Evolutionary conservation across 2,797 vertebrate genomes (phyloP), one percentile per base, ranked within the genome.

Genomic region (Hapalemur alaotrensis): DNA sequence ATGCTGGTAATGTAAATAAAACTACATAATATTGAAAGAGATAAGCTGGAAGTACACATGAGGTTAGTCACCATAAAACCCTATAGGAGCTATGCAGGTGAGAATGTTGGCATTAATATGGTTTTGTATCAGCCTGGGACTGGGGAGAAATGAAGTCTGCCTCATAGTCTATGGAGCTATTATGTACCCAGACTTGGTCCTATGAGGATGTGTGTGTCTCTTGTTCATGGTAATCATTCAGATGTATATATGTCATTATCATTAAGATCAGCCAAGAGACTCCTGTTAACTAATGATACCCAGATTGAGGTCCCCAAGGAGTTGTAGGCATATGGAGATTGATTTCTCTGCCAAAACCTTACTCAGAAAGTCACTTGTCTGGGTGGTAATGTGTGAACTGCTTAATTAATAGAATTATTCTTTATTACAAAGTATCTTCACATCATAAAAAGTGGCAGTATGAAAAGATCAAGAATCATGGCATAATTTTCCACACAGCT

Each of bases 261-360:
- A 85, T 89, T 89, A 87, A 63, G 38, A 76, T 84, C 43, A 95
- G 75, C 83, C 79, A 88, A 61, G 76, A 95, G 72, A 54, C 80
- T 90, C 89, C 86, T 76, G 41, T 35, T 81, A 54, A 76, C 84
- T 95, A 91, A 75, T 76, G 48, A 91, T 75, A n/a, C 85, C 89
- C 30, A 25, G 59, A 78, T n/a, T 89, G 73, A 48, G 32, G 87
- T 92, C 93, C 83, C 78, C 0, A 9, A 82, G 76, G 89, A 93
- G 38, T 48, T 23, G 2, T 9, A 67, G 23, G 22, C 81, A 93
- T 73, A 75, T 72, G 52, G 65, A 97, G 69, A 96, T 50, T 54
- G 59, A 79, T 93, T 84, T 30, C 35, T 96, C 79, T 96, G 83
- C 70, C 69, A 75, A 91, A 92, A 89, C 22, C 79, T 89, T 95